Base-by-base conservation (phyloP, 2,797 vertebrate genomes). In the Myotis planiceps region DNA sequence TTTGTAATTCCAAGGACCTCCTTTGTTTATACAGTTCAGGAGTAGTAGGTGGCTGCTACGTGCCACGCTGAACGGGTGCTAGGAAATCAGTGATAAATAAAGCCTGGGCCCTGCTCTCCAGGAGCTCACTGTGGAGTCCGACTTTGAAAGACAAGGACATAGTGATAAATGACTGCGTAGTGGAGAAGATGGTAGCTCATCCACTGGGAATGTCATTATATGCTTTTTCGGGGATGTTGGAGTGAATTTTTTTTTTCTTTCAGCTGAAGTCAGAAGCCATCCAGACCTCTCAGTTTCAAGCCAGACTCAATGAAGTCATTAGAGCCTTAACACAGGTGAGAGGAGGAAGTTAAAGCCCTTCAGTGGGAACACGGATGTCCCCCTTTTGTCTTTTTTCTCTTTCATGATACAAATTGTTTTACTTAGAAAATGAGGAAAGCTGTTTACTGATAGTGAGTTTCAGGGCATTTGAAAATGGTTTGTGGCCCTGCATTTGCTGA, bases 251-350 rank as follows among this genome's bases (percentile, higher is more conserved):
- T 63, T 63, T 74, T 4, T 84, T 82, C 14, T 93, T 97, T 1
- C 97, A 99, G 99, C 95, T 99, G n/a, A 99, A 99, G 84, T 98
- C 98, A 49, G 99, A 99, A 94, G 88, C 97, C n/a, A 99, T 99
- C 96, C 99, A 99, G 69, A 99, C 99, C 9, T 98, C 99, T n/a
- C 99, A 99, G 87, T 99, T 99, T 97, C 99, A 99, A 97, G 98
- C 95, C 97, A 97, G 99, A 95, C 98, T 99, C 71, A 99, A 99
- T 66, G 99, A 99, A 98, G 99, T 99, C 13, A 99, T 99, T 45
- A 98, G 99, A 97, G 98, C 99, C 74, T 97, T 99, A 96, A 99
- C 99, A 79, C 99, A 99, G 99, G 99, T 99, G 86, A 98, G 96
- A 96, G 92, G 71, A 72, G 19, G 47, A 66, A 69, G 55, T 90